Evolutionary conservation across 1,140 invertebrate genomes (phyloP).

Genomic region (Dreissena rostriformis): DNA sequence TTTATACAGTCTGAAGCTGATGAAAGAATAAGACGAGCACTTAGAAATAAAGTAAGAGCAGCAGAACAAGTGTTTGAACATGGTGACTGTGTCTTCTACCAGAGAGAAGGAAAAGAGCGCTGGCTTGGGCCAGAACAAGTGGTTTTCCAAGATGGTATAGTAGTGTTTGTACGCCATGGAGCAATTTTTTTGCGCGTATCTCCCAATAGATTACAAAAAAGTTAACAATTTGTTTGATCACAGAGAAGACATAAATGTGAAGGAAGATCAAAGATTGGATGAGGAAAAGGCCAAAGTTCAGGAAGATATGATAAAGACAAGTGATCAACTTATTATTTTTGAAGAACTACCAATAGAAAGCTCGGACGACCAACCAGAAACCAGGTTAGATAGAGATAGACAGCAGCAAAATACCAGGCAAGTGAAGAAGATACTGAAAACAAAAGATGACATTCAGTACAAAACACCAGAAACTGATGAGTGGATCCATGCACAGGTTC

Average conservation of each 20-base stretch:
- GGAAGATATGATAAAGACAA: background rate
- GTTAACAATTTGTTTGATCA: conserved; percentile 41
- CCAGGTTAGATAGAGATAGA: conserved; percentile 20
- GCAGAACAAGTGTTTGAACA: conserved; percentile 55
- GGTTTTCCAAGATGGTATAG: conserved; percentile 55
- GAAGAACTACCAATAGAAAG: conserved; percentile 20
- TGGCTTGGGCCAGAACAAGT: conserved; percentile 55
- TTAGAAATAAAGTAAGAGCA: conserved; percentile 55
- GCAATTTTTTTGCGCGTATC: conserved; percentile 56
- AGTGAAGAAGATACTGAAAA: conserved; percentile 26
- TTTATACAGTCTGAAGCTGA: conserved; percentile 53
- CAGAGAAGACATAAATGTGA: conserved; percentile 18
- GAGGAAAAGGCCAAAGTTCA: conserved; percentile 1
- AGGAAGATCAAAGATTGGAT: conserved; percentile 4
- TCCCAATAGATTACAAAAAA: conserved; percentile 42
- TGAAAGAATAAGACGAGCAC: conserved; percentile 50
- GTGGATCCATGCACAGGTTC: conserved; percentile 28
- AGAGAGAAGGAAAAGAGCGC: conserved; percentile 45
- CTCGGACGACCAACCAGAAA: conserved; percentile 14
- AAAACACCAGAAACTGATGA: conserved; percentile 32
- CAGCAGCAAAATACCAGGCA: conserved; percentile 15
- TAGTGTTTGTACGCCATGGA: conserved; percentile 62
- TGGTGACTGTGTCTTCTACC: conserved; percentile 61
- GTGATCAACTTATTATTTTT: conserved; percentile 12
- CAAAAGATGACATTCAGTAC: conserved; percentile 39